phyloP scores from a whole-genome alignment of 1,140 invertebrate genomes.

The Phocides pigmalion region DNA sequence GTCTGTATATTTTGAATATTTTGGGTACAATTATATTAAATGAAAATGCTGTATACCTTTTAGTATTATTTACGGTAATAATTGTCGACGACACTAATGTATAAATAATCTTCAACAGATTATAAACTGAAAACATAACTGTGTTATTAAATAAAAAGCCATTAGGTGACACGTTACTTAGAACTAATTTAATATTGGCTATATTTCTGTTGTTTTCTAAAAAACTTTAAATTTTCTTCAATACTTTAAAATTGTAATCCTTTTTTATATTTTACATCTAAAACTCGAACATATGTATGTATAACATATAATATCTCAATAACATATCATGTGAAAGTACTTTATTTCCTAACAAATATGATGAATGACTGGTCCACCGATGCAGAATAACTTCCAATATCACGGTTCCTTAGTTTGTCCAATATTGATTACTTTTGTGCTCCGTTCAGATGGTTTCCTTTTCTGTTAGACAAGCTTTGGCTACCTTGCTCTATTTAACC shows the following conservation, averaged over 20 bases:
- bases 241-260: too few species aligned
- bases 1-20: background rate
- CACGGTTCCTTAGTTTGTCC: conserved; percentile 55
- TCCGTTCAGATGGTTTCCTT: conserved; percentile 13
- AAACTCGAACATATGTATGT: background rate
- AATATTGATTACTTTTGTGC: conserved; percentile 35
- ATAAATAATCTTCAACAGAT: too few species aligned
- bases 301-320: background rate
- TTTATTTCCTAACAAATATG: conserved; percentile 47
- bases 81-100: too few species aligned
- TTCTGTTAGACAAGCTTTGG: background rate
- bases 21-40: conserved; percentile 18
- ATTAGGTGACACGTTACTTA: too few species aligned
- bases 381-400: conserved; percentile 68
- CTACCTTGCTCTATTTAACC: background rate
- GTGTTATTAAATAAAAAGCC: too few species aligned
- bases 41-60: background rate
- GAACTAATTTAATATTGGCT: too few species aligned
- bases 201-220: too few species aligned
- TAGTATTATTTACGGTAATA: background rate
- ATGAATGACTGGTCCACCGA: conserved; percentile 53
- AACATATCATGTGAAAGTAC: conserved; percentile 37
- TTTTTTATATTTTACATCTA: too few species aligned
- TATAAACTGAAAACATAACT: too few species aligned
- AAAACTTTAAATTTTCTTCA: too few species aligned